A percentile compares a stretch with the other conserved stretches of the same genome.
These are phyloP conservation scores for Drosophila kokeensis DNA, from an alignment of 2,888 invertebrate species.

Conservation along the genomic window DNA sequence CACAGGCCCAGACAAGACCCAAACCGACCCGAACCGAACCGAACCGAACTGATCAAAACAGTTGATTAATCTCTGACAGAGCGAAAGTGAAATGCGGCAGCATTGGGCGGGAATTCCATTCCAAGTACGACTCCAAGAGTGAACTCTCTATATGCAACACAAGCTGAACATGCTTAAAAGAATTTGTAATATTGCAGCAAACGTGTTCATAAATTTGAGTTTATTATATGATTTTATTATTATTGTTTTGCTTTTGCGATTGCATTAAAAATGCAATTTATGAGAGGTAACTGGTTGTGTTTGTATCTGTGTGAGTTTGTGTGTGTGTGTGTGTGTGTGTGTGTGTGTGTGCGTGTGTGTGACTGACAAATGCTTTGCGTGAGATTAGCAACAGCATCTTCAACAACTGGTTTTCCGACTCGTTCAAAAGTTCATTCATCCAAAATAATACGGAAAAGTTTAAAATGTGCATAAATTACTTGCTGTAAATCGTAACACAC, in stretches of 20 bases:
- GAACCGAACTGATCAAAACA: constrained; percentile 11
- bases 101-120: constrained; percentile 24
- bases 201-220: constrained; percentile 50
- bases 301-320: background rate
- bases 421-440: constrained; percentile 75
- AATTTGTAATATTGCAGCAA: constrained; percentile 31
- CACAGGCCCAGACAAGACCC: constrained; percentile 2
- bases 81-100: constrained; percentile 55
- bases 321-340: background rate
- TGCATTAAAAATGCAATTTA: constrained; percentile 69
- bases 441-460: constrained; percentile 82
- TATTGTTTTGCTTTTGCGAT: constrained; percentile 31
- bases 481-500: constrained; percentile 49
- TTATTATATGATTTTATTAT: constrained; percentile 26
- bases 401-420: constrained; percentile 65
- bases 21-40: background rate
- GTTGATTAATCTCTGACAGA: constrained; percentile 60
- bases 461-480: constrained; percentile 77
- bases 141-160: constrained; percentile 20
- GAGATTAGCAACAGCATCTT: constrained; percentile 31
- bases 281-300: constrained; percentile 47
- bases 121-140: background rate
- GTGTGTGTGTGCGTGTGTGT: constrained; percentile 12
- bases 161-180: constrained; percentile 6
- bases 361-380: constrained; percentile 26